Conservation (phyloP, 30 jellyfish, hydroid and myxozoan species). For the Pseudorhiza aurosa region DNA sequence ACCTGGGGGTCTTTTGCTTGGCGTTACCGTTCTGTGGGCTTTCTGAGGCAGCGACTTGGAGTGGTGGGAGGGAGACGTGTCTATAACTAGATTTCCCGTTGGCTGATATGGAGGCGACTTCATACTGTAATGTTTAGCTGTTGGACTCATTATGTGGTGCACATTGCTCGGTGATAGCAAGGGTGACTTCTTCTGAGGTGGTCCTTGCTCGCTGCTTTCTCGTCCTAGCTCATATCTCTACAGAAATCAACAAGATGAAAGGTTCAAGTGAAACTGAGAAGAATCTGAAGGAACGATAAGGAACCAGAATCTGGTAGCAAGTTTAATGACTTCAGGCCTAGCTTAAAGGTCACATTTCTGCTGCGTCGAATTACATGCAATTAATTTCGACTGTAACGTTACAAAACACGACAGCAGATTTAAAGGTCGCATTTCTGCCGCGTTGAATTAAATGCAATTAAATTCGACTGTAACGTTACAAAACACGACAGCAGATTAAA, state of each 20-base stretch:
- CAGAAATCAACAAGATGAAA: background rate
- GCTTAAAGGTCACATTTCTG: no score
- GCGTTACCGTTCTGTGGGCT: constrained; percentile 14
- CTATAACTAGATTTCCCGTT: background rate
- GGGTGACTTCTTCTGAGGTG: background rate
- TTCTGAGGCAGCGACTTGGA: constrained; percentile 10
- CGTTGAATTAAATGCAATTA: no score
- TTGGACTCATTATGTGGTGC: constrained; percentile 43
- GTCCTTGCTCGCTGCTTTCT: background rate
- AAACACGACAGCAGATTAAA: no score
- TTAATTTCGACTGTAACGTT: no score
- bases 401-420: no score
- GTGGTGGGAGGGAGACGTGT: constrained; percentile 12
- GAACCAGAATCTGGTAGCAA: no score
- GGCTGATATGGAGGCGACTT: constrained; percentile 22
- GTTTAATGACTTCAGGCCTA: no score
- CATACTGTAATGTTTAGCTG: constrained; percentile 11
- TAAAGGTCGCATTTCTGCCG: no score
- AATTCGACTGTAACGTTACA: no score
- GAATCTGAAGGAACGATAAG: no score
- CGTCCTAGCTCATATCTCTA: constrained; percentile 14
- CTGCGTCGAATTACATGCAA: no score
- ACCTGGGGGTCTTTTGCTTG: constrained; percentile 54
- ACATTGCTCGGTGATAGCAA: constrained; percentile 34
- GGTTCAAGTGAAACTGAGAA: background rate